phyloP scores from a whole-genome alignment of 1,140 invertebrate genomes.

The Nixonia krombeini region DNA sequence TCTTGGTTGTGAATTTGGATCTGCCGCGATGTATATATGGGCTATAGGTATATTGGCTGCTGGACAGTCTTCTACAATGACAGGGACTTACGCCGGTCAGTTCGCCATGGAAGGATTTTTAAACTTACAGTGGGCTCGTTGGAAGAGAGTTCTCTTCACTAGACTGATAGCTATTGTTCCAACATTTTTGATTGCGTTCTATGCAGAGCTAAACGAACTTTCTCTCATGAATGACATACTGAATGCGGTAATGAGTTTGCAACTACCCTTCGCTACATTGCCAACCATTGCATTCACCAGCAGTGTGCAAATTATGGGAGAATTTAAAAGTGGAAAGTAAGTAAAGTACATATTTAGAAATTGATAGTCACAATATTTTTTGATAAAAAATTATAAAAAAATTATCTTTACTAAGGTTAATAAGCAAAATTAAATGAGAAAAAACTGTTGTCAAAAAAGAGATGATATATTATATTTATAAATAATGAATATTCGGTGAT shows the following conservation, averaged over 20 bases:
- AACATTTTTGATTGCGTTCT: slow-evolving; percentile 87
- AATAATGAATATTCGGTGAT: no score
- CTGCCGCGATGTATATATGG: slow-evolving; percentile 90
- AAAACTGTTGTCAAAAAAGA: no score
- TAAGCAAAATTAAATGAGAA: no score
- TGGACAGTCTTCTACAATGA: slow-evolving; percentile 93
- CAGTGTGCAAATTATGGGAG: slow-evolving; percentile 85
- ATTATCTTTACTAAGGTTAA: no score
- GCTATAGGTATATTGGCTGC: slow-evolving; percentile 91
- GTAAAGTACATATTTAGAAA: no score
- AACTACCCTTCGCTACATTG: slow-evolving; percentile 87
- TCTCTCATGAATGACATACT: slow-evolving; percentile 91
- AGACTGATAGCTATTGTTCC: slow-evolving; percentile 90
- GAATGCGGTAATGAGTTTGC: slow-evolving; percentile 91
- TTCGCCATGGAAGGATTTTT: slow-evolving; percentile 91
- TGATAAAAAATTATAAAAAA: no score
- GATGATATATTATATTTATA: slow-evolving; percentile 7
- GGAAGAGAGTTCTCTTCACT: slow-evolving; percentile 91
- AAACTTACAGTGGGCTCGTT: slow-evolving; percentile 88
- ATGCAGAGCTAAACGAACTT: slow-evolving; percentile 81
- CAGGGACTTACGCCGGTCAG: slow-evolving; percentile 83
- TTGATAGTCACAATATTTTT: no score
- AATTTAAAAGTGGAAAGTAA: slow-evolving; percentile 83
- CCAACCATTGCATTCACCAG: slow-evolving; percentile 92
- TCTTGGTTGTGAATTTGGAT: slow-evolving; percentile 87